A percentile compares a stretch with the other conserved stretches of the same genome.
Evolutionary conservation across 2,797 vertebrate species (phyloP).

Genomic region (Enteromius afrohamiltoni): DNA sequence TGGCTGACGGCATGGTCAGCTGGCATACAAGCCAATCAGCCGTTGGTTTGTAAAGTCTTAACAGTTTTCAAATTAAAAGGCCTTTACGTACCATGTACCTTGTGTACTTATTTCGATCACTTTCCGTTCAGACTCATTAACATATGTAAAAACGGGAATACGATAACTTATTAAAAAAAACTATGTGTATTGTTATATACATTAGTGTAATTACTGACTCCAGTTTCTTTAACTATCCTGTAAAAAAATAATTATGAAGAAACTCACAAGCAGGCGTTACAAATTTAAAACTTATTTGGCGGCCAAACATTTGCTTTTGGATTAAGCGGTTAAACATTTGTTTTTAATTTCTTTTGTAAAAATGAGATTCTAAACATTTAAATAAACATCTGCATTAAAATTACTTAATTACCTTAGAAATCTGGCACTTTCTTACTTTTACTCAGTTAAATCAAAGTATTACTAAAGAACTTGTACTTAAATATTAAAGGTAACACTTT

Average conservation of each 20-base stretch:
- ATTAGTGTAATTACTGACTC: background rate
- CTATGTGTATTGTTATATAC: background rate
- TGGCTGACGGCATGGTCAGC: background rate
- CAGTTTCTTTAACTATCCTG: background rate
- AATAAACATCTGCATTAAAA: background rate
- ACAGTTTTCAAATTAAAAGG: constrained; percentile 12
- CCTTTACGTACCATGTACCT: too few relatives aligned
- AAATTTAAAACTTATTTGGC: too few relatives aligned
- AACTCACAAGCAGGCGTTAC: too few relatives aligned
- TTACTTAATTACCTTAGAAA: too few relatives aligned
- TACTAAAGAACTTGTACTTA: too few relatives aligned
- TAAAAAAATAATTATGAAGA: too few relatives aligned
- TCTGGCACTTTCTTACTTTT: too few relatives aligned
- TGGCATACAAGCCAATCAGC: background rate
- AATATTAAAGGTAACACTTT: too few relatives aligned
- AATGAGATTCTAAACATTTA: background rate
- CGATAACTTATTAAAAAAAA: background rate
- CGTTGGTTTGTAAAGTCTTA: background rate
- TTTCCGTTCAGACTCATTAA: background rate
- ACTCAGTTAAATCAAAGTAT: too few relatives aligned
- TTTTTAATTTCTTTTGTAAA: background rate
- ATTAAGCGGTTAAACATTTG: background rate
- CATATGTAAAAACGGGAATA: background rate
- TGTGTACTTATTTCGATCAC: background rate
- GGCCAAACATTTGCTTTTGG: background rate